Conservation (phyloP, 2,113 vertebrate species). For the western clawed frog (Xenopus tropicalis) region DNA sequence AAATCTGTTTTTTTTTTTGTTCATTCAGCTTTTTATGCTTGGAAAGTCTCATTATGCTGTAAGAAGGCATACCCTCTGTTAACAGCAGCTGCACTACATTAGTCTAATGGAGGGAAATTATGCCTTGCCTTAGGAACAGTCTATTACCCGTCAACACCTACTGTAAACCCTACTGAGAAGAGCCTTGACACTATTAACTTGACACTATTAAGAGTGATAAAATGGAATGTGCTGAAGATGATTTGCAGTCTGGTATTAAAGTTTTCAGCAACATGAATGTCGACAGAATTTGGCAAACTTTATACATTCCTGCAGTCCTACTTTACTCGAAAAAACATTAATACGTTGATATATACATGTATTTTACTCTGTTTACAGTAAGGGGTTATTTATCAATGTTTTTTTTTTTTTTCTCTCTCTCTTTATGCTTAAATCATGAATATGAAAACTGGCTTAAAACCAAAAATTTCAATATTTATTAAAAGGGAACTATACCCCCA, state of each 20-base stretch:
- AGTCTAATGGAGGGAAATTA: constrained; percentile 65
- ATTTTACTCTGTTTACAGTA: too few relatives aligned
- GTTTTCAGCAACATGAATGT: background rate
- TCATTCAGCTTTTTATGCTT: constrained; percentile 52
- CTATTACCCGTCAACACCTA: constrained; percentile 55
- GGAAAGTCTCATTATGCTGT: constrained; percentile 49
- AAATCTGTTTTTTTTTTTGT: constrained; percentile 38
- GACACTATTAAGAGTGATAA: constrained; percentile 54
- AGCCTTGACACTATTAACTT: constrained; percentile 52
- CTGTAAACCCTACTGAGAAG: constrained; percentile 55
- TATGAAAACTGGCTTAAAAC: too few relatives aligned
- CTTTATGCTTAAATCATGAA: too few relatives aligned
- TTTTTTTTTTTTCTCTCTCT: too few relatives aligned
- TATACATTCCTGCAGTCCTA: too few relatives aligned
- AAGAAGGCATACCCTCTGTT: constrained; percentile 54
- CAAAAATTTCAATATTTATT: too few relatives aligned
- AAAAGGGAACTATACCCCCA: too few relatives aligned
- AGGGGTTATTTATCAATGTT: too few relatives aligned
- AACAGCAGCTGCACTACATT: constrained; percentile 61
- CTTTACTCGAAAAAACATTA: too few relatives aligned
- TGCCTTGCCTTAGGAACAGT: constrained; percentile 54
- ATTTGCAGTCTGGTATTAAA: constrained; percentile 10
- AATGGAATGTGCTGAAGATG: constrained; percentile 48
- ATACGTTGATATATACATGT: too few relatives aligned
- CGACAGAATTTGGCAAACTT: too few relatives aligned